Conservation (phyloP, 2,113 vertebrate species). For the Lota lota region DNA sequence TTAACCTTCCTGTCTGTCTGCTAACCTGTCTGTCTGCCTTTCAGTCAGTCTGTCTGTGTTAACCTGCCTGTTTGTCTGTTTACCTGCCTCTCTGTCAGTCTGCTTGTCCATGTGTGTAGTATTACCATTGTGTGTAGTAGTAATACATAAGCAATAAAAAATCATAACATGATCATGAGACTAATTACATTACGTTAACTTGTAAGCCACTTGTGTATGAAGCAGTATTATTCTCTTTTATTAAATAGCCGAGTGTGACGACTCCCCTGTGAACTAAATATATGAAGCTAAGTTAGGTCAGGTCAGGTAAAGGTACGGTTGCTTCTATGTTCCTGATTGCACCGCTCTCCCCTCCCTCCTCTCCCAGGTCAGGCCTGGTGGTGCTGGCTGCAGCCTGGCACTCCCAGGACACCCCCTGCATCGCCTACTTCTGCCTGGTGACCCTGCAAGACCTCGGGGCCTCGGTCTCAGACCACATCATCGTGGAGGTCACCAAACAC, state of each 20-base stretch:
- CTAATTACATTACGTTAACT: too few relatives aligned
- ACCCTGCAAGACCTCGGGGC: constrained; percentile 82
- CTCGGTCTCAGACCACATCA: constrained; percentile 79
- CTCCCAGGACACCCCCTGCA: constrained; percentile 81
- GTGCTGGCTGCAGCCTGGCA: constrained; percentile 91
- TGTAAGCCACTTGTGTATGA: neutral
- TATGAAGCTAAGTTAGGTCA: neutral
- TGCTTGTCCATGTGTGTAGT: neutral
- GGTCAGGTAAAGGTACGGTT: neutral
- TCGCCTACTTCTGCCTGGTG: constrained; percentile 88
- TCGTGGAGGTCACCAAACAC: constrained; percentile 91
- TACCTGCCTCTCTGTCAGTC: neutral
- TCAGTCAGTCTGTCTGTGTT: neutral
- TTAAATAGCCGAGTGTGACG: neutral
- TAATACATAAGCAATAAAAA: too few relatives aligned
- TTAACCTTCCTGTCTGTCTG: neutral
- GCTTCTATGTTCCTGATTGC: too few relatives aligned
- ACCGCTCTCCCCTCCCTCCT: neutral
- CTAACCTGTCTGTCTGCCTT: neutral
- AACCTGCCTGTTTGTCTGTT: neutral
- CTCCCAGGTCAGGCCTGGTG: constrained; percentile 83
- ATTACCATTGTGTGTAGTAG: too few relatives aligned
- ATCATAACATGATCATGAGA: too few relatives aligned
- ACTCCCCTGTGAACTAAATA: neutral
- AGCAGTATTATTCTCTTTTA: neutral